Evolutionary conservation across 2,797 vertebrate genomes (phyloP), one percentile per base, ranked within the genome.

Genomic region (Furcifer pardalis): DNA sequence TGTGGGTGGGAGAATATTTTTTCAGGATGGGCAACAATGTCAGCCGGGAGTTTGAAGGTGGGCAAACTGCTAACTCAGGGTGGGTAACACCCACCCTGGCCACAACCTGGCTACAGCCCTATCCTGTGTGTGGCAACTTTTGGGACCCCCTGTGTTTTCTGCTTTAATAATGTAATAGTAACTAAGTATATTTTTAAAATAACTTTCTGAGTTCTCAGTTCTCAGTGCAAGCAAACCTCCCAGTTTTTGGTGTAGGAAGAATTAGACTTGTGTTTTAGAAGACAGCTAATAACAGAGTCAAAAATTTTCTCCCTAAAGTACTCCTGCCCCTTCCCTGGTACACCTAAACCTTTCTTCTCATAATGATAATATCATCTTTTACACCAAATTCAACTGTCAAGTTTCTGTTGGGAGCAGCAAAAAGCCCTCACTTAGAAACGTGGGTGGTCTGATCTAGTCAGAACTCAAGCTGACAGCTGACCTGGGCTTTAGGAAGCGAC

Each of bases 381-480:
- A 63, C 69, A 62, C 59, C 63, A 89, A 77, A 77, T 83, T 13
- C 19, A 23, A 82, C 27, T 82, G 81, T 82, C 77, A 72, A 60
- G 4, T 7, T 78, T 27, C 59, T 84, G 72, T 52, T 42, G 27
- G 68, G 85, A 84, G 68, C 6, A 84, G 73, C 65, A 79, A 35
- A 35, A 21, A 73, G 52, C 1, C 68, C 56, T 81, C n/a, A 46
- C 4, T 37, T 56, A 9, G 21, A 75, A 12, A 83, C 44, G 44
- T 0, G 0, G 66, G 68, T 89, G 35, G 79, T 75, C 23, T 85
- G 76, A 81, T 84, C 72, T 83, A 91, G 42, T 83, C 79, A 85
- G 69, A 0, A 0, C 40, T 65, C 80, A 89, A 88, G 76, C 59
- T 84, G 62, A 82, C 42, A 84, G 63, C 66, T 90, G 69, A 79